Evolutionary conservation across 2,888 invertebrate species (phyloP).

Genomic region (Rhyacophila evoluta): DNA sequence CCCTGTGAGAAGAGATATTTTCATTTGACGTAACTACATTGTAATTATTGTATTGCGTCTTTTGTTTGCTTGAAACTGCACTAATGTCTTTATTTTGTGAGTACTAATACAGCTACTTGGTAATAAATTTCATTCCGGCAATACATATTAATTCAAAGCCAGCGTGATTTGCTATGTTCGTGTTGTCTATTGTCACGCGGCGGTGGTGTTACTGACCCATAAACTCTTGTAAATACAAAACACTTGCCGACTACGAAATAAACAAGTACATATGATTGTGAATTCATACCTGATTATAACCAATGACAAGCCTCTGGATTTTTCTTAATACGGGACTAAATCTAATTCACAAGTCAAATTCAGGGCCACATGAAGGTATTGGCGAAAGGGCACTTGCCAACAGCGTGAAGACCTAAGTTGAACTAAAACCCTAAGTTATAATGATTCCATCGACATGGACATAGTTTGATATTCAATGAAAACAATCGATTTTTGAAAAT

Average conservation of each 20-base stretch:
- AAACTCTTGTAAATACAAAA: constrained; percentile 14
- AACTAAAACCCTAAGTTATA: too few relatives aligned
- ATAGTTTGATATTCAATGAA: not conserved
- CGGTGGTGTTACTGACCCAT: not conserved
- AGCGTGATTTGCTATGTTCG: constrained; percentile 7
- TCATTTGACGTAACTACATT: too few relatives aligned
- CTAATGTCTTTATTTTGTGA: too few relatives aligned
- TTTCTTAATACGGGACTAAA: too few relatives aligned
- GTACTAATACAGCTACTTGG: too few relatives aligned
- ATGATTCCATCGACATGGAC: too few relatives aligned
- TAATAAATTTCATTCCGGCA: not conserved
- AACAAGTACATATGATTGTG: not conserved
- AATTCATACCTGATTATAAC: not conserved
- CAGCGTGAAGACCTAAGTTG: too few relatives aligned
- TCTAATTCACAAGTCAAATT: not conserved
- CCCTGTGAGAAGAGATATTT: too few relatives aligned
- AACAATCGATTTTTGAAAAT: not conserved
- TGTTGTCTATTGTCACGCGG: not conserved
- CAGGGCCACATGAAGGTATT: too few relatives aligned
- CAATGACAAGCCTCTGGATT: not conserved
- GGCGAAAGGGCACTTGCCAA: too few relatives aligned
- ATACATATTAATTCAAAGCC: not conserved
- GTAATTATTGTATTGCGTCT: too few relatives aligned
- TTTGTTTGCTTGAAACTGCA: too few relatives aligned
- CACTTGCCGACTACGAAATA: not conserved